Evolutionary conservation across 2,113 vertebrate genomes (phyloP).

Genomic region (Xyliphius kryptos): DNA sequence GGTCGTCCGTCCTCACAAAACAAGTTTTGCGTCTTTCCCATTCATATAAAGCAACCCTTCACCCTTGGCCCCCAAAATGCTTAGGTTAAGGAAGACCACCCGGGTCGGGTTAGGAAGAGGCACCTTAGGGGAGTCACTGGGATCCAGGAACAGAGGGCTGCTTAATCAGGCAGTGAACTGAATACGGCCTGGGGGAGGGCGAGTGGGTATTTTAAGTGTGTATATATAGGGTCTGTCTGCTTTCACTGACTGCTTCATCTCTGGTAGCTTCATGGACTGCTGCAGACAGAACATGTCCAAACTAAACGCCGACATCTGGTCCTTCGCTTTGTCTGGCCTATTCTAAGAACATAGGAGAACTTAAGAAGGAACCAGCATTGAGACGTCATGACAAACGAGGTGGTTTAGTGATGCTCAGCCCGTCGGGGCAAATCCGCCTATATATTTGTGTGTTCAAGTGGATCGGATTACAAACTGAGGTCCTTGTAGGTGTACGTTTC

Average conservation of each 20-base stretch:
- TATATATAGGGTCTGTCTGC: conserved; percentile 23
- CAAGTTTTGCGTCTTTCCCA: conserved; percentile 60
- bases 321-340: conserved; percentile 7
- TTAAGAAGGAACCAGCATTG: no score
- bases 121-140: conserved; percentile 32
- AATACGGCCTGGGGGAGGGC: conserved; percentile 3
- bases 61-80: conserved; percentile 56
- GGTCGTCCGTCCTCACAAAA: conserved; percentile 9
- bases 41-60: conserved; percentile 59
- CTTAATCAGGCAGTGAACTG: conserved; percentile 6
- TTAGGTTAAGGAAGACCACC: conserved; percentile 58
- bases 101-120: conserved; percentile 49
- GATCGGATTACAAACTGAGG: no score
- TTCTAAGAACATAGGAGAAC: not conserved
- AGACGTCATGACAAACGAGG: no score
- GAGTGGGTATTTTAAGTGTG: conserved; percentile 13
- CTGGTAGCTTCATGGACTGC: conserved; percentile 25
- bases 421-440: no score
- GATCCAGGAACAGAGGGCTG: conserved; percentile 33
- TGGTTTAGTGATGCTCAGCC: no score
- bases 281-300: conserved; percentile 9
- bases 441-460: no score
- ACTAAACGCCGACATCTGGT: conserved; percentile 34
- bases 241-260: conserved; percentile 32
- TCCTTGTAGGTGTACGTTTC: no score